These are phyloP conservation scores for Muschampia plurimacula DNA, from an alignment of 2,888 invertebrate species.

Conservation along the genomic window DNA sequence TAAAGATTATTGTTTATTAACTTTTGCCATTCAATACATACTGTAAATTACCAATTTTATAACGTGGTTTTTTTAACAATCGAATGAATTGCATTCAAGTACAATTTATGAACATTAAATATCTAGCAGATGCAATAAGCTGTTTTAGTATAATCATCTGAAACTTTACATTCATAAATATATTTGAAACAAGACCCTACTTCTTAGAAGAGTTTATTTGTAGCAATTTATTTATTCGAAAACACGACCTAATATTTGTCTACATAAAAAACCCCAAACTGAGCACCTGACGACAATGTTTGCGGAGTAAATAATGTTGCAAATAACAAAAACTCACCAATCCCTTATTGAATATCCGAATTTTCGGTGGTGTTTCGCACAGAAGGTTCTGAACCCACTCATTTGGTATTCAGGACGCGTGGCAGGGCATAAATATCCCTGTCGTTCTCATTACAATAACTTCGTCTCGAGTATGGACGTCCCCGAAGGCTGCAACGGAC, in stretches of 20 bases:
- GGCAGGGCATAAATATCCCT: conserved; percentile 82
- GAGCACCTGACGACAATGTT: conserved; percentile 73
- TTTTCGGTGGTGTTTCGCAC: conserved; percentile 45
- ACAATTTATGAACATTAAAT: too few relatives aligned
- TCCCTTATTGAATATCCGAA: conserved; percentile 64
- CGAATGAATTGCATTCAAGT: too few relatives aligned
- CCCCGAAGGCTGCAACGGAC: conserved; percentile 71
- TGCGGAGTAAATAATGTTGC: conserved; percentile 65
- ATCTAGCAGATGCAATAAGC: background rate
- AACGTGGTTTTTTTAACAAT: too few relatives aligned
- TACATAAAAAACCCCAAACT: conserved; percentile 51
- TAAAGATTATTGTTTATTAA: too few relatives aligned
- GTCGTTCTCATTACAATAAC: conserved; percentile 82
- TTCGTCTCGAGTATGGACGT: conserved; percentile 67
- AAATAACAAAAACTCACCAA: conserved; percentile 59
- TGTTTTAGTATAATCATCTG: background rate
- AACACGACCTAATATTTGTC: conserved; percentile 49
- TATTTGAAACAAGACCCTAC: background rate
- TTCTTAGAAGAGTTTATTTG: conserved; percentile 25
- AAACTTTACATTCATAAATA: background rate
- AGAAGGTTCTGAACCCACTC: conserved; percentile 53
- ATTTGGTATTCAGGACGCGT: conserved; percentile 79
- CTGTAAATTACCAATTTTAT: too few relatives aligned
- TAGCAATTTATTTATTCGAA: conserved; percentile 54
- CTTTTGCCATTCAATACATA: too few relatives aligned